These are phyloP conservation scores for Tribolium freemani DNA, from an alignment of 2,888 invertebrate genomes.

Conservation along the genomic window DNA sequence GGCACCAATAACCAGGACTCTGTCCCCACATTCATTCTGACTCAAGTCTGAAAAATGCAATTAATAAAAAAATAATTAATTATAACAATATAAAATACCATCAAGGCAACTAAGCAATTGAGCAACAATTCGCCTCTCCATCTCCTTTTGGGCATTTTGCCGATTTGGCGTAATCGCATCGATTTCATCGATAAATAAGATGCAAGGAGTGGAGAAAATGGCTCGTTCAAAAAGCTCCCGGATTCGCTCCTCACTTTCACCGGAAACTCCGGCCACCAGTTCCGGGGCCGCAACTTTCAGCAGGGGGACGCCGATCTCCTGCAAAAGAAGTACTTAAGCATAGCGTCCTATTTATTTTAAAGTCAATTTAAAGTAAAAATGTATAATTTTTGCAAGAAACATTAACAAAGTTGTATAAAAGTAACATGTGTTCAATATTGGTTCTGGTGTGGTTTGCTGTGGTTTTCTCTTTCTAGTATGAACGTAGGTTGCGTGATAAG, in stretches of 20 bases:
- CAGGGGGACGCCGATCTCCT: slow-evolving; percentile 86
- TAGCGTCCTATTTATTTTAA: no score
- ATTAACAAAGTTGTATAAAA: no score
- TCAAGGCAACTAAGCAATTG: slow-evolving; percentile 93
- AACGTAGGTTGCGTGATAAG: no score
- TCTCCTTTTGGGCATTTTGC: slow-evolving; percentile 91
- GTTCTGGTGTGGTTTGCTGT: no score
- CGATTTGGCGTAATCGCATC: slow-evolving; percentile 95
- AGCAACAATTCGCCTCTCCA: slow-evolving; percentile 96
- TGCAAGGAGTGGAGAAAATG: slow-evolving; percentile 79
- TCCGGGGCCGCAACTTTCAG: slow-evolving; percentile 93
- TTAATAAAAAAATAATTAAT: slow-evolving; percentile 15
- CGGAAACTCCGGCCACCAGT: slow-evolving; percentile 93
- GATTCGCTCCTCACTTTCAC: slow-evolving; percentile 95
- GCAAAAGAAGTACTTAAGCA: no score
- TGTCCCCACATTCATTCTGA: slow-evolving; percentile 71
- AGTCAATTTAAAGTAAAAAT: no score
- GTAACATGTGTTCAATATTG: no score
- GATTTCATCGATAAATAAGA: slow-evolving; percentile 96
- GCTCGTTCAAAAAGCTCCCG: slow-evolving; percentile 93
- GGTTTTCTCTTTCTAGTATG: no score
- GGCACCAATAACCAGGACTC: slow-evolving; percentile 92
- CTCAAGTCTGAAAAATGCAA: slow-evolving; percentile 66
- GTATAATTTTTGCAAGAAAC: no score
- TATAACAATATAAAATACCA: slow-evolving; percentile 68